Evolutionary conservation across 2,797 vertebrate species (phyloP).

Genomic region (Lepus townsendii): DNA sequence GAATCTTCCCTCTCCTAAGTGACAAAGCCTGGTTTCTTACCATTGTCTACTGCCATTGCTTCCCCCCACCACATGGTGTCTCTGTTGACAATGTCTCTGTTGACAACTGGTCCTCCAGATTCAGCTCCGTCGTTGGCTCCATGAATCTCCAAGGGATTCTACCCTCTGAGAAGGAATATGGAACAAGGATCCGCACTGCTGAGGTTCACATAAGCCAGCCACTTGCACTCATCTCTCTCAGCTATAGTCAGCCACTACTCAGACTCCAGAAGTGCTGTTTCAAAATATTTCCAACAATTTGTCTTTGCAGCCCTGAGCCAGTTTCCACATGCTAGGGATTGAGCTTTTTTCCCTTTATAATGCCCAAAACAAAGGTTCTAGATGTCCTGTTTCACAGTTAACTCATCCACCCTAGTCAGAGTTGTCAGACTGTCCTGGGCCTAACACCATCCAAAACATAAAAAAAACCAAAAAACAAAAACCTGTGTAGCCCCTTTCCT

Average conservation of each 20-base stretch:
- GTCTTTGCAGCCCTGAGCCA: neutral
- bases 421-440: neutral
- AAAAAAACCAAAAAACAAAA: neutral
- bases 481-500: neutral
- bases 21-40: neutral
- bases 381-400: neutral
- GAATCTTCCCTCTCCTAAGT: neutral
- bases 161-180: neutral
- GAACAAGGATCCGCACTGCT: neutral
- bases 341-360: neutral
- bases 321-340: neutral
- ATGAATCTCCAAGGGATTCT: neutral
- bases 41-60: conserved; percentile 58
- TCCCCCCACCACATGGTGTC: conserved; percentile 74
- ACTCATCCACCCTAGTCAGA: neutral
- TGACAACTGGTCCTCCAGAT: conserved; percentile 40
- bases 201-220: neutral
- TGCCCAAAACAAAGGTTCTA: neutral
- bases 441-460: neutral
- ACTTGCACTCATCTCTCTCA: neutral
- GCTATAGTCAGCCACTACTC: neutral
- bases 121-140: neutral
- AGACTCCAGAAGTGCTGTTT: neutral
- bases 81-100: too few species aligned
- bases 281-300: neutral